These are phyloP conservation scores for Caerostris darwini DNA, from an alignment of 1,140 invertebrate genomes.

Conservation along the genomic window DNA sequence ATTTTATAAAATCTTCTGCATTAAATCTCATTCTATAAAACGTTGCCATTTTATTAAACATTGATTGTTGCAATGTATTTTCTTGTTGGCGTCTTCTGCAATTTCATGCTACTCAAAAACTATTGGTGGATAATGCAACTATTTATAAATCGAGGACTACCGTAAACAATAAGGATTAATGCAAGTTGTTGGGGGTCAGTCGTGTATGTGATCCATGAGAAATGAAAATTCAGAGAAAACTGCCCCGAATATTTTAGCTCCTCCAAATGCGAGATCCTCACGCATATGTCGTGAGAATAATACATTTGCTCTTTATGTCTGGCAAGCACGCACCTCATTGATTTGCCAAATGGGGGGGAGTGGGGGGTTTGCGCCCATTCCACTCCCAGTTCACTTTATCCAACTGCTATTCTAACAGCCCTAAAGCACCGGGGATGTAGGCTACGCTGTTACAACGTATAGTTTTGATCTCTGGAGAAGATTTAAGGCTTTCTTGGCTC, in stretches of 20 bases:
- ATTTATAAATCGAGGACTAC: too few relatives aligned
- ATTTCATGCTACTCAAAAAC: too few relatives aligned
- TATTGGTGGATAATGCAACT: too few relatives aligned
- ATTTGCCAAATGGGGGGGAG: slow-evolving; percentile 18
- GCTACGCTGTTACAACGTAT: neutral
- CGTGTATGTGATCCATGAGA: slow-evolving; percentile 9
- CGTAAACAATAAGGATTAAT: too few relatives aligned
- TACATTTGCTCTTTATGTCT: slow-evolving; percentile 72
- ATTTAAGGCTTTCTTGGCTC: neutral
- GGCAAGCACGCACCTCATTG: slow-evolving; percentile 56
- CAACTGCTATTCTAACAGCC: slow-evolving; percentile 31
- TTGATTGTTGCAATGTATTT: too few relatives aligned
- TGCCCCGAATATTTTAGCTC: slow-evolving; percentile 59
- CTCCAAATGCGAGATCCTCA: slow-evolving; percentile 55
- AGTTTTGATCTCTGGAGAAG: neutral
- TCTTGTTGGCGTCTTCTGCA: too few relatives aligned
- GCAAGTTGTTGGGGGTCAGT: too few relatives aligned
- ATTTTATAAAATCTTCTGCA: too few relatives aligned
- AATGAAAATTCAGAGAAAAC: slow-evolving; percentile 50
- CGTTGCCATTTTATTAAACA: too few relatives aligned
- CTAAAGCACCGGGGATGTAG: slow-evolving; percentile 1
- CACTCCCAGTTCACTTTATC: neutral
- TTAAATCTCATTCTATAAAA: too few relatives aligned
- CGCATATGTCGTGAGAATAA: slow-evolving; percentile 57
- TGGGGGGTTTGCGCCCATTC: too few relatives aligned